Percentiles rank a stretch among this genome's conserved stretches.
Evolutionary conservation across 2,113 vertebrate species (phyloP).

Genomic region (Neogale vison): DNA sequence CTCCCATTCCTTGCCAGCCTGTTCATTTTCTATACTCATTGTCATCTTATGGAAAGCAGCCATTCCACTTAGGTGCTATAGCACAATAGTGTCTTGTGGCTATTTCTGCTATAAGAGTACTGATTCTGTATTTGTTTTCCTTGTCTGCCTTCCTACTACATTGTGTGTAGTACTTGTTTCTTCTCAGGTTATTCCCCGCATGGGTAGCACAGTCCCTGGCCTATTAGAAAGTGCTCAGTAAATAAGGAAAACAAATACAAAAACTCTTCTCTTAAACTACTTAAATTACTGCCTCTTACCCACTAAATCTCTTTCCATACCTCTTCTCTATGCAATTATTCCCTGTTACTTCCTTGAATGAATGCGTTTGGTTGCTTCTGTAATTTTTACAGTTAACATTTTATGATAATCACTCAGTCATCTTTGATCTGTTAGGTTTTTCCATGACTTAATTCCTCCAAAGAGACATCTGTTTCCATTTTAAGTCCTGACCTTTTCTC

Average conservation of each 20-base stretch:
- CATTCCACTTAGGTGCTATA: background rate
- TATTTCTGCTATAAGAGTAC: background rate
- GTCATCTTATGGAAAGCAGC: background rate
- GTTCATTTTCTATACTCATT: background rate
- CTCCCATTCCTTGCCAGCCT: background rate
- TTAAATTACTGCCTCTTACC: background rate
- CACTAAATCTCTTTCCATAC: background rate
- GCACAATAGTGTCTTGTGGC: background rate
- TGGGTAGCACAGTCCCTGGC: background rate
- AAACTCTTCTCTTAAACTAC: background rate
- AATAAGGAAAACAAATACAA: background rate
- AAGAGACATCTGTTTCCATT: background rate
- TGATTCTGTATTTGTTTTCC: background rate
- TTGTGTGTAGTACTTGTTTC: background rate
- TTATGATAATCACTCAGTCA: background rate
- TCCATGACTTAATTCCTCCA: background rate
- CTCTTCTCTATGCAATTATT: background rate
- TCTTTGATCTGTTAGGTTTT: background rate
- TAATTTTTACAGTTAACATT: conserved; percentile 27
- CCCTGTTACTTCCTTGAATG: background rate
- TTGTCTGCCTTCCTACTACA: background rate
- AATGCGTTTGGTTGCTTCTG: conserved; percentile 17
- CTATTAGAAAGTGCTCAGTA: background rate
- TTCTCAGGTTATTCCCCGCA: background rate
- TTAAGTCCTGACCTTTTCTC: background rate